phyloP scores from a whole-genome alignment of 2,113 vertebrate genomes.

The Clarias macrocephalus region DNA sequence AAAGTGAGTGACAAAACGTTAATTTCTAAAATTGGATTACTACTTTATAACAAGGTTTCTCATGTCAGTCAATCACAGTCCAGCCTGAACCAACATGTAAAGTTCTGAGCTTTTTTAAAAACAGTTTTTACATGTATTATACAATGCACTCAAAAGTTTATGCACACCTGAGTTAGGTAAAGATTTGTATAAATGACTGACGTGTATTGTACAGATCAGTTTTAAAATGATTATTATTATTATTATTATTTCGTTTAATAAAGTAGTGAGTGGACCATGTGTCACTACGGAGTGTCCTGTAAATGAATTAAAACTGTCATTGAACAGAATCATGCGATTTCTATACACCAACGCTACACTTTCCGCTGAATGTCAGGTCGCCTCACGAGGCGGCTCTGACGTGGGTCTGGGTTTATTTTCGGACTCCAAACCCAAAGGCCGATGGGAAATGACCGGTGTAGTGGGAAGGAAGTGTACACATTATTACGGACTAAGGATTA shows the following conservation, averaged over 20 bases:
- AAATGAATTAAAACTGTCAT: neutral
- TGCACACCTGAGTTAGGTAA: too few relatives aligned
- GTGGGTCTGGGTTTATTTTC: slow-evolving; percentile 49
- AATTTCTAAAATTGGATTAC: slow-evolving; percentile 77
- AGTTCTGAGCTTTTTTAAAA: neutral
- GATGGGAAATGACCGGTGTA: slow-evolving; percentile 50
- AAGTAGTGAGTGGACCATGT: neutral
- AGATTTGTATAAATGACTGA: neutral
- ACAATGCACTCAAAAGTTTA: neutral
- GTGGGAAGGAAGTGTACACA: slow-evolving; percentile 47
- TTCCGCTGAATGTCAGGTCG: slow-evolving; percentile 42
- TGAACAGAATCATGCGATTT: neutral
- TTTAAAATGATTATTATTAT: too few relatives aligned
- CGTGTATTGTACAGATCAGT: neutral
- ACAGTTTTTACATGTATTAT: neutral
- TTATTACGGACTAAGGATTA: slow-evolving; percentile 45
- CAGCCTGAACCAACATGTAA: slow-evolving; percentile 32
- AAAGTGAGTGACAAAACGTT: slow-evolving; percentile 72
- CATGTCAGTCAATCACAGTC: slow-evolving; percentile 69
- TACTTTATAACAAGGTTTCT: slow-evolving; percentile 64
- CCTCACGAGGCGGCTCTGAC: slow-evolving; percentile 43
- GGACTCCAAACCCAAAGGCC: slow-evolving; percentile 44
- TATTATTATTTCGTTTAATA: neutral
- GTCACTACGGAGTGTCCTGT: neutral
- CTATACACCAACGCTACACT: neutral